phyloP scores from a whole-genome alignment of 2,113 vertebrate genomes.

The Mesocricetus auratus region DNA sequence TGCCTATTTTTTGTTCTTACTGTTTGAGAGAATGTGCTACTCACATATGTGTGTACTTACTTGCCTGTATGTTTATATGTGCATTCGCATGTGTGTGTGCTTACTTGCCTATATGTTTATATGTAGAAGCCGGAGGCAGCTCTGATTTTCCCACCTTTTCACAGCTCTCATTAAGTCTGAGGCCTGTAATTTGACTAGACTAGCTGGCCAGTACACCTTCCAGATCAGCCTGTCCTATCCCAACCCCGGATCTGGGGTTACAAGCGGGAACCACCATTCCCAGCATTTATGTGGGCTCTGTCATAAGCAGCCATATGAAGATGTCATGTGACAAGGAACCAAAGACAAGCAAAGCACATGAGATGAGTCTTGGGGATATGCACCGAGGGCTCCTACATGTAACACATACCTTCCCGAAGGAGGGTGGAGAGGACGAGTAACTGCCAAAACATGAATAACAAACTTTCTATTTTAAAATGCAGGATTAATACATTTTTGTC shows the following conservation, averaged over 20 bases:
- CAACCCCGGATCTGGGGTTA: not conserved
- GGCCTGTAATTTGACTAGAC: not conserved
- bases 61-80: not conserved
- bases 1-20: not conserved
- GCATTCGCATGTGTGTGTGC: not conserved
- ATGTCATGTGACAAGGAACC: not conserved
- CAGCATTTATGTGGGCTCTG: not conserved
- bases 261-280: not conserved
- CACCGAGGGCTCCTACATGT: not conserved
- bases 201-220: not conserved
- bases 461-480: not conserved
- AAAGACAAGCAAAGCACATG: not conserved
- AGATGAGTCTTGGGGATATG: not conserved
- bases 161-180: not conserved
- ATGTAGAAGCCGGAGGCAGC: not conserved
- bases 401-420: not conserved
- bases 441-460: constrained; percentile 1
- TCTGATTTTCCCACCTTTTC: not conserved
- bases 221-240: not conserved
- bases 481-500: not conserved
- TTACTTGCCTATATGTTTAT: not conserved
- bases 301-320: not conserved
- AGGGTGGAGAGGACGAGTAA: no score
- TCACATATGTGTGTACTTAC: not conserved
- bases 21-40: not conserved